phyloP scores from a whole-genome alignment of 2,888 invertebrate species.

The Cotesia congregata region DNA sequence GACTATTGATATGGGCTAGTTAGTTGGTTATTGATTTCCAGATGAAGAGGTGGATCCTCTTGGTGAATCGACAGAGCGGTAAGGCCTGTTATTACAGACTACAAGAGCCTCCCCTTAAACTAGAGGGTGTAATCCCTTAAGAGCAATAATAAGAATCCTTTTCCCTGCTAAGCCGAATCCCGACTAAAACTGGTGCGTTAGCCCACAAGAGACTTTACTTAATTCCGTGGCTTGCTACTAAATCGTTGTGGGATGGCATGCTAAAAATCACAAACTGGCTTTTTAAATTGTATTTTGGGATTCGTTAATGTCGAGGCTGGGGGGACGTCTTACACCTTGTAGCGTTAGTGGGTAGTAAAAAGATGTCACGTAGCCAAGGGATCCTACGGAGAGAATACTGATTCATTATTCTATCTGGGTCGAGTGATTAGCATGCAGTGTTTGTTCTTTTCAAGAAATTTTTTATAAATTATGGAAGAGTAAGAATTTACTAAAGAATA shows the following conservation, averaged over 20 bases:
- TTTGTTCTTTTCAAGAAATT: constrained; percentile 52
- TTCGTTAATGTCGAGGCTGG: constrained; percentile 17
- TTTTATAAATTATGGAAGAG: constrained; percentile 68
- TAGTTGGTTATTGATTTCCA: too few species aligned
- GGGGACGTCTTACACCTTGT: neutral
- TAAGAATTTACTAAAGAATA: too few species aligned
- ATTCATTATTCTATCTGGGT: constrained; percentile 76
- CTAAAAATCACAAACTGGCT: constrained; percentile 19
- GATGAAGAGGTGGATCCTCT: too few species aligned
- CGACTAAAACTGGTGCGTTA: constrained; percentile 34
- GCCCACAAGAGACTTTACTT: constrained; percentile 7
- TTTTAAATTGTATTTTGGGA: constrained; percentile 20
- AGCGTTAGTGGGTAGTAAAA: constrained; percentile 70
- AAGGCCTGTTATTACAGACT: constrained; percentile 63
- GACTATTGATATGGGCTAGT: too few species aligned
- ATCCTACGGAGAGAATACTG: constrained; percentile 72
- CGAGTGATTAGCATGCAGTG: constrained; percentile 74
- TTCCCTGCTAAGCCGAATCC: constrained; percentile 50
- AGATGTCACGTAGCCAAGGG: constrained; percentile 67
- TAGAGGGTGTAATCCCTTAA: constrained; percentile 68
- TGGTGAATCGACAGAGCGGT: constrained; percentile 43
- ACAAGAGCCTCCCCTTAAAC: constrained; percentile 60
- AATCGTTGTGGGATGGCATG: neutral
- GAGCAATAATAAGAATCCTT: constrained; percentile 70
- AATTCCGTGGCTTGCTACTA: constrained; percentile 15